Base-by-base conservation (phyloP, 2,797 vertebrate species). In the Enteromius argenteus region DNA sequence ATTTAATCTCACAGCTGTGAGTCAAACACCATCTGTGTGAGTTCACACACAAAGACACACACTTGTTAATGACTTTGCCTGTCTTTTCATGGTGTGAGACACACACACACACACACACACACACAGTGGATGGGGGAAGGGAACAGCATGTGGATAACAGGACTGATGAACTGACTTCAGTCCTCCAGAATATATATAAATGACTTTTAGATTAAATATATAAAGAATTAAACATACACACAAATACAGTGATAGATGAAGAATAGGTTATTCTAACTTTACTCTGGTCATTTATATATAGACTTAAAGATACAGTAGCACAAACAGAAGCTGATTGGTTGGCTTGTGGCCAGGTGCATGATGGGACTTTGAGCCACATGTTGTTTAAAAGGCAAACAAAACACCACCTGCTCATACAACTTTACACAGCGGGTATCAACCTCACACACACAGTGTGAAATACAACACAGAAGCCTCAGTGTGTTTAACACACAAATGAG, bases 11-110 rank as follows among this genome's bases (percentile, higher is more conserved):
- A 51, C 49, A 90, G 94, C 93, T 94, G 92, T 93, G 93, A 11
- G n/a, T 58, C 56, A 23, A 96, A 95, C 94, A 94, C 94, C 94
- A 95, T 94, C 94, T 95, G 95, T 94, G 94, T 95, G 94, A 96
- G 92, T 95, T 95, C 90, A 90, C 93, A 92, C 93, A 96, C 95
- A 96, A 96, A 97, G 92, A 91, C 92, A 93, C 91, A 19, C 37
- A 62, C 91, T 58, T 58, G n/a, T 58, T 58, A 58, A 58, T 58
- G 21, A 58, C 53, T 58, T 58, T 58, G n/a, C 53, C n/a, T 58
- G 53, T 58, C 53, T 58, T 58, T 58, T 58, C 53, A 58, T 21
- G 53, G 19, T 3, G 49, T 21, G 17, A 94, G 94, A 74, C 58
- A 75, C 60, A 86, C 81, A 39, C 49, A 69, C 83, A 75, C 60